Evolutionary conservation across 2,113 vertebrate species (phyloP), one percentile per base, ranked within the genome.

Genomic region (Sitta europaea): DNA sequence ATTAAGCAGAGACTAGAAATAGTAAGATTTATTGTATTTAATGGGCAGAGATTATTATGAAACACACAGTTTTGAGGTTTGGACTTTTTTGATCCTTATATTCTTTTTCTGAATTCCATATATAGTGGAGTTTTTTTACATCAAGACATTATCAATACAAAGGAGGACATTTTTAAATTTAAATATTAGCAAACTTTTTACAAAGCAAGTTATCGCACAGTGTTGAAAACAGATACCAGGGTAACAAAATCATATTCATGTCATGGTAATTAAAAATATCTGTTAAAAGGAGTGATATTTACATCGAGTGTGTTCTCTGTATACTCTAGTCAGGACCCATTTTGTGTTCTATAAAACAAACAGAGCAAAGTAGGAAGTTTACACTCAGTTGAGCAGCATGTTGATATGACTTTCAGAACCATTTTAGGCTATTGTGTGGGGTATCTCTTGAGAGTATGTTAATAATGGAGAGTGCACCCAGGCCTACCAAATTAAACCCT

Each of bases 1-100:
- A 98, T 98, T 98, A 98, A 98, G 66, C 86, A 86, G 85, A 96
- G 84, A 72, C 90, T 94, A 94, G 82, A 96, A 97, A 97, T 78
- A 90, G 58, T 94, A 91, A 97, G 59, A 94, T 97, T 93, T 91
- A 97, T 98, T 88, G 97, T 95, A 94, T 97, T 91, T 96, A 96
- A 95, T 92, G n/a, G 59, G 57, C 70, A 88, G 48, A 92, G 43
- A 74, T 81, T 53, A 94, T 96, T 96, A 95, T 95, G 94, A 94
- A 97, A 75, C 84, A 95, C 75, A 95, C 23, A 80, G 59, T 88
- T 96, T 43, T 11, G 13, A n/a, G 17, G 8, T 42, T 19, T 25
- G 31, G 7, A 4, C 3, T 79, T 50, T 25, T 67, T 45, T 74
- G 1, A 50, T 12, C 8, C 70, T 63, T 66, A 48, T 90, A 75